Evolutionary conservation across 1,140 invertebrate species (phyloP), one percentile per base, ranked within the genome.

Genomic region (Diuraphis noxia): DNA sequence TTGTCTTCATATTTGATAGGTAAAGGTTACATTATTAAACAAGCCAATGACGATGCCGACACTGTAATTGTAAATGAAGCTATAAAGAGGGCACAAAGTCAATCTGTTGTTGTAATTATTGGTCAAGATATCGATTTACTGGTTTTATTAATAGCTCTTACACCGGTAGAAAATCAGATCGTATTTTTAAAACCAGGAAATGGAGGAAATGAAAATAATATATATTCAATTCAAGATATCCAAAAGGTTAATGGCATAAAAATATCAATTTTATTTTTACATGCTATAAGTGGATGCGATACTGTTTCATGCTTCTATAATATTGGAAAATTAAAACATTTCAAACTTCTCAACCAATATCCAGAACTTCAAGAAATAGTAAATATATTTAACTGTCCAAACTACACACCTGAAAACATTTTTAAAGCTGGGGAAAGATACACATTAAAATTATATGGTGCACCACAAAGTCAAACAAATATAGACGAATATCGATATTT

Each of bases 401-500:
- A 81, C 77, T 81, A 34, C 36, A 81, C 36, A 81, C 77, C 77
- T 38, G 77, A 81, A 43, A 43, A 43, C 30, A n/a, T n/a, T 72
- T 72, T 72, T 34, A 72, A 72, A 72, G 88, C 81, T 19, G 90
- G 81, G 81, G 90, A 91, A n/a, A 81, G 38, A 81, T 40, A 81
- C 23, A 38, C 21, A 38, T 81, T 81, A 81, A 81, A 72, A 56
- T 79, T 49, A 81, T 46, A 77, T 77, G 38, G 56, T 30, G 79
- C 79, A 40, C 38, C 79, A 40, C 36, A 40, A 81, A 81, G 25
- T 81, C 34, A 81, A 81, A 81, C 36, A 81, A 81, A 81, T 38
- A 81, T 81, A 38, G 19, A 81, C 23, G 79, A 72, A 86, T n/a
- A 85, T 92, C 30, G 79, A 81, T 81, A 40, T 38, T 81, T 38